These are phyloP conservation scores for Sebastes alutus DNA, from an alignment of 2,797 vertebrate genomes.

Conservation along the genomic window DNA sequence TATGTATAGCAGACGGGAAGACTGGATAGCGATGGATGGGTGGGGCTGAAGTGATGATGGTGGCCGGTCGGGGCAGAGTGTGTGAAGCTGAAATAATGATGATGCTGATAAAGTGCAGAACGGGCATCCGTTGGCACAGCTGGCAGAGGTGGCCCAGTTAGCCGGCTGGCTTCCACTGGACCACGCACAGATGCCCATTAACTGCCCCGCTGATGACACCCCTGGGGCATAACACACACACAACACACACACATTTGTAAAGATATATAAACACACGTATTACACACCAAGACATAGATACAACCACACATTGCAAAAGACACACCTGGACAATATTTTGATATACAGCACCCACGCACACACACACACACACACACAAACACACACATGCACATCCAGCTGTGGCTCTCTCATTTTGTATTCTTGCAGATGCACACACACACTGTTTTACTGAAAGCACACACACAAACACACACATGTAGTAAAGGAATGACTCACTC, in stretches of 20 bases:
- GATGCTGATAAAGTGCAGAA: conserved; percentile 73
- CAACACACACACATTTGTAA: conserved; percentile 9
- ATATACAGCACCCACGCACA: conserved; percentile 2
- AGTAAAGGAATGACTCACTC: conserved; percentile 44
- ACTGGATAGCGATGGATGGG: conserved; percentile 2
- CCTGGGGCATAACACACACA: conserved; percentile 63
- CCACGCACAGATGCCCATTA: conserved; percentile 87
- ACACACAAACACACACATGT: conserved; percentile 17
- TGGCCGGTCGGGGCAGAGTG: conserved; percentile 38
- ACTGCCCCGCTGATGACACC: conserved; percentile 85
- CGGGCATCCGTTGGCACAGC: conserved; percentile 80
- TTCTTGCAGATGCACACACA: conserved; percentile 10
- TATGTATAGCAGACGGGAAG: not conserved
- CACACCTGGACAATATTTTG: conserved; percentile 40
- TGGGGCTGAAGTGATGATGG: conserved; percentile 27
- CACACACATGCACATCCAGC: not conserved
- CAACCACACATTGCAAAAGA: conserved; percentile 14
- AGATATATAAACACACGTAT: conserved; percentile 13
- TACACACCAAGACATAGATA: conserved; percentile 23
- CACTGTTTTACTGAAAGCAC: not conserved
- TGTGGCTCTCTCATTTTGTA: conserved; percentile 15
- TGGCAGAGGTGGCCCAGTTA: conserved; percentile 80
- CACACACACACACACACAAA: not conserved
- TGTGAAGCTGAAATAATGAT: conserved; percentile 81
- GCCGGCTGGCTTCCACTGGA: conserved; percentile 81